Percentiles rank a stretch among this genome's conserved stretches.
These are phyloP conservation scores for Prionailurus bengalensis DNA, from an alignment of 2,113 vertebrate species.

Conservation along the genomic window DNA sequence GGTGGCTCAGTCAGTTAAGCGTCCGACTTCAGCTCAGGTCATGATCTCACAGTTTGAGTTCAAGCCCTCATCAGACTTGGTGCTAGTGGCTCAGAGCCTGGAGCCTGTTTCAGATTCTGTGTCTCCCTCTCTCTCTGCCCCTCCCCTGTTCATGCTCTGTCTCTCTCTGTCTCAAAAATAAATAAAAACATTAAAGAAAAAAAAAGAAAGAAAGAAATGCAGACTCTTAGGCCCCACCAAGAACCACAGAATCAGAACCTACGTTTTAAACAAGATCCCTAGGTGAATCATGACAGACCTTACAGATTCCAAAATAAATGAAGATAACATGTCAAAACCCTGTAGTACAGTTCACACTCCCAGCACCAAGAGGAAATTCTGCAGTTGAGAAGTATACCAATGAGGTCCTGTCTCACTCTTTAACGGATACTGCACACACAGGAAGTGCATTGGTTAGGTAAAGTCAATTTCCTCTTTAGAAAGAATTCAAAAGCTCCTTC, in stretches of 20 bases:
- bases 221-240: neutral
- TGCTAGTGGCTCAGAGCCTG: too few species aligned
- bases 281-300: neutral
- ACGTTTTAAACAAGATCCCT: neutral
- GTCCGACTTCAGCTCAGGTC: too few species aligned
- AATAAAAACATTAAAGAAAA: too few species aligned
- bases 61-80: too few species aligned
- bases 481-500: conserved; percentile 81
- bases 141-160: too few species aligned
- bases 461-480: conserved; percentile 88
- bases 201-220: too few species aligned
- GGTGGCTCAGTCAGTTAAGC: too few species aligned
- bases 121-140: too few species aligned
- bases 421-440: conserved; percentile 79
- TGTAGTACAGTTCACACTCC: neutral
- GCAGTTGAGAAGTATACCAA: fast-evolving
- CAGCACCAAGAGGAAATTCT: conserved; percentile 73
- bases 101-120: too few species aligned
- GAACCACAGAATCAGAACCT: neutral
- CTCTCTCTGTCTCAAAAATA: too few species aligned
- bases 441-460: conserved; percentile 87
- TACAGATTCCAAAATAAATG: conserved; percentile 4
- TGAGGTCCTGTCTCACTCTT: conserved; percentile 69
- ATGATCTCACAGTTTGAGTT: too few species aligned
- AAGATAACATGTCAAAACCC: neutral